phyloP scores from a whole-genome alignment of 2,113 vertebrate species.

The Platichthys stellatus region DNA sequence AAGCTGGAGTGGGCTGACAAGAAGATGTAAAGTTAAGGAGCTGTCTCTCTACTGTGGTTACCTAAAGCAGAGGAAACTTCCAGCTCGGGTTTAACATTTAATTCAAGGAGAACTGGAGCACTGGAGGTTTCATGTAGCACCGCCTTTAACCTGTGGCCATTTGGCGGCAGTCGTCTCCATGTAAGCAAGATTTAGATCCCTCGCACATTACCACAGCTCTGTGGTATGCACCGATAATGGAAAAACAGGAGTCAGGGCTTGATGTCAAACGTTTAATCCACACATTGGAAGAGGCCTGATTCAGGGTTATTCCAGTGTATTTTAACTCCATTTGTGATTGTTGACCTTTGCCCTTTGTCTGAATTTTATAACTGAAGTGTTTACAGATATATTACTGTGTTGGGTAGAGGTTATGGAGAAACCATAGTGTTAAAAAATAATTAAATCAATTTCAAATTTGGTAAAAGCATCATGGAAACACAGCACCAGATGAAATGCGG shows the following conservation, averaged over 20 bases:
- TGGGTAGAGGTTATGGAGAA: too few relatives aligned
- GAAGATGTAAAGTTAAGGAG: too few relatives aligned
- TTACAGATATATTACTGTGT: too few relatives aligned
- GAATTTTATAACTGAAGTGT: too few relatives aligned
- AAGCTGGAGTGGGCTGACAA: too few relatives aligned
- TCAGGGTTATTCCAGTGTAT: background rate
- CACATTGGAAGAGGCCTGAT: background rate
- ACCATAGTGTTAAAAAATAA: too few relatives aligned
- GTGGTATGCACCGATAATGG: conserved; percentile 37
- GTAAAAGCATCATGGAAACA: too few relatives aligned
- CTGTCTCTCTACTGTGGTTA: too few relatives aligned
- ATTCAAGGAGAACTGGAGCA: conserved; percentile 35
- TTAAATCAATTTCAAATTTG: too few relatives aligned
- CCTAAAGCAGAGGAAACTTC: conserved; percentile 35
- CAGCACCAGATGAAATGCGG: too few relatives aligned
- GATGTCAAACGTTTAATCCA: conserved; percentile 6
- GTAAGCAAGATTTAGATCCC: conserved; percentile 42
- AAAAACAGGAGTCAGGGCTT: background rate
- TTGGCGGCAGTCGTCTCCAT: conserved; percentile 32
- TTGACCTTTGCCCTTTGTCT: too few relatives aligned
- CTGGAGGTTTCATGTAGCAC: conserved; percentile 21
- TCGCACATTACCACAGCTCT: conserved; percentile 25
- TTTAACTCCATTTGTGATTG: background rate
- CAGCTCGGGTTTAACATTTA: conserved; percentile 32
- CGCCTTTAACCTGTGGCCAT: conserved; percentile 35